These are phyloP conservation scores for Aphrophora alni DNA, from an alignment of 2,888 invertebrate genomes.

Conservation along the genomic window DNA sequence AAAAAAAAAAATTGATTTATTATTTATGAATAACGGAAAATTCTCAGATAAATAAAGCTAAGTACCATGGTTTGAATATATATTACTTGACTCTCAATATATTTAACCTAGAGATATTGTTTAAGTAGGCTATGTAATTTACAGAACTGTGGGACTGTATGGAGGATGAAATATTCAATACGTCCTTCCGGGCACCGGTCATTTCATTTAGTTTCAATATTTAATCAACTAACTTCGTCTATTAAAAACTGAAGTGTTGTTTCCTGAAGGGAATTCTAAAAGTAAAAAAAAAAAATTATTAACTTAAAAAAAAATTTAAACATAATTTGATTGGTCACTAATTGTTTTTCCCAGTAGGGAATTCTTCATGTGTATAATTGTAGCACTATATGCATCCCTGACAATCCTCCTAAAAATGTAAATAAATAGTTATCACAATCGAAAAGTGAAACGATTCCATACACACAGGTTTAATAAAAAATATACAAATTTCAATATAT, in stretches of 20 bases:
- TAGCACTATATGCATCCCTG: too few species aligned
- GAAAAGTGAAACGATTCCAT: too few species aligned
- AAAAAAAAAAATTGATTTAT: too few species aligned
- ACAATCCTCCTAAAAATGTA: too few species aligned
- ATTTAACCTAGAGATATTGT: background rate
- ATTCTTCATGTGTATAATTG: too few species aligned
- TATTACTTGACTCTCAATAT: too few species aligned
- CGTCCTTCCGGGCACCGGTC: background rate
- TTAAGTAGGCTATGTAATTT: background rate
- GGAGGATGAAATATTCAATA: background rate
- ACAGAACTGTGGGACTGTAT: background rate
- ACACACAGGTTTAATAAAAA: too few species aligned
- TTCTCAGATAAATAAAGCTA: too few species aligned
- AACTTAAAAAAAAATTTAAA: background rate
- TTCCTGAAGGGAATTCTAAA: background rate
- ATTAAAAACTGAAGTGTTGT: background rate
- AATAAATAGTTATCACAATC: too few species aligned
- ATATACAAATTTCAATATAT: too few species aligned
- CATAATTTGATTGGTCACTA: background rate
- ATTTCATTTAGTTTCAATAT: background rate
- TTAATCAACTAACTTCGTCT: background rate
- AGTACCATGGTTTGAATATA: too few species aligned
- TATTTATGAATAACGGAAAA: too few species aligned
- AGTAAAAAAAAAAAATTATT: background rate
- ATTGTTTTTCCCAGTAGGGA: background rate